These are phyloP conservation scores for Xyrauchen texanus DNA, from an alignment of 2,113 vertebrate genomes.

Conservation along the genomic window DNA sequence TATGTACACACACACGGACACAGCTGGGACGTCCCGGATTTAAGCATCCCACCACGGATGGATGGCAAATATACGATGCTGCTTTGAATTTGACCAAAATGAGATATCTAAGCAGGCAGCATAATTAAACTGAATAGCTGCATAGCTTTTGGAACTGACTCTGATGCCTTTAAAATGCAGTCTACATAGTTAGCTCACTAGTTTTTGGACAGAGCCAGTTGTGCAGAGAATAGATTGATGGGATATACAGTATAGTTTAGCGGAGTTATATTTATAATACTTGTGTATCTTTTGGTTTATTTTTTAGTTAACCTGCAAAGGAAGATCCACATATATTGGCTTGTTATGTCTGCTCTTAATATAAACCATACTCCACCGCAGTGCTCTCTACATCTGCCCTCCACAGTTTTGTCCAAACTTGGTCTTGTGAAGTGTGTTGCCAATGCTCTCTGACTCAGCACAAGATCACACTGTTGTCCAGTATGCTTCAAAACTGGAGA, in stretches of 20 bases:
- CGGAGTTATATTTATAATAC: neutral
- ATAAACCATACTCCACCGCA: neutral
- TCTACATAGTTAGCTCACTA: neutral
- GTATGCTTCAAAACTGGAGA: neutral
- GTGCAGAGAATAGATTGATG: neutral
- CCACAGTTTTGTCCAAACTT: slow-evolving; percentile 11
- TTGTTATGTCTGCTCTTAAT: slow-evolving; percentile 9
- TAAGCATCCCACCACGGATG: no score
- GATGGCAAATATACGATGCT: no score
- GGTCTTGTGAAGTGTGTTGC: slow-evolving; percentile 2
- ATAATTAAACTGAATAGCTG: no score
- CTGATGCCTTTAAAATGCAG: no score
- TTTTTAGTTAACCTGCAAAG: neutral
- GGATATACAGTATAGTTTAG: neutral
- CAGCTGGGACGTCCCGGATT: no score
- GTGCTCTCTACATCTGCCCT: slow-evolving; percentile 16
- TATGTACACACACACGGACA: no score
- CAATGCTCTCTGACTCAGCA: slow-evolving; percentile 4
- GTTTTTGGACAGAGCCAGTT: neutral
- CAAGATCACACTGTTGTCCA: neutral
- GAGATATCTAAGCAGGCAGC: no score
- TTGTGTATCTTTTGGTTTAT: neutral
- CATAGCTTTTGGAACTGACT: no score
- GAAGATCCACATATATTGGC: neutral
- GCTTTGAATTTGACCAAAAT: no score